A percentile compares a stretch with the other conserved stretches of the same genome.
These are phyloP conservation scores for Drosophila arawakana DNA, from an alignment of 1,140 invertebrate genomes.

Conservation along the genomic window DNA sequence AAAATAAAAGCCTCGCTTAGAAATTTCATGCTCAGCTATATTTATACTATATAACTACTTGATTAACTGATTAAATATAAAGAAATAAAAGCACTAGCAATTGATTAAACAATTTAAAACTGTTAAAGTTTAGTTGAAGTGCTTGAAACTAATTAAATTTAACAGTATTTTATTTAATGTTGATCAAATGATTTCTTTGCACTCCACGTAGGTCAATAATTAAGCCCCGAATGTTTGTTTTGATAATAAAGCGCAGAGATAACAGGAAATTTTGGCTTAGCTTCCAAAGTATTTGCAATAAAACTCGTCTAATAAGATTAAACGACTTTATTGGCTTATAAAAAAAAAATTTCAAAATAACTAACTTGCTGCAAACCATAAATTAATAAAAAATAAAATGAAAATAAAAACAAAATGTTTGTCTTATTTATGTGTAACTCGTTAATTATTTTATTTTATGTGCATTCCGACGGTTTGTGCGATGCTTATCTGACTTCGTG, in stretches of 20 bases:
- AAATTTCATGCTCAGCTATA: no score
- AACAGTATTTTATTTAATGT: no score
- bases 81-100: no score
- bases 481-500: slow-evolving; percentile 15
- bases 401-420: background rate
- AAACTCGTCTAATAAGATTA: background rate
- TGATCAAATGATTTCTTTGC: no score
- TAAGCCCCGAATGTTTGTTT: background rate
- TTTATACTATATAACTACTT: background rate
- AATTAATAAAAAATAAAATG: background rate
- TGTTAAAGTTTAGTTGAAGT: no score
- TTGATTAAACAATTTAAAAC: no score
- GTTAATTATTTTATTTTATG: background rate
- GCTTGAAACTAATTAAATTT: no score
- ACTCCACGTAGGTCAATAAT: no score
- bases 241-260: background rate
- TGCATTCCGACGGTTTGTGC: slow-evolving; percentile 15
- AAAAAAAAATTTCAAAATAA: background rate
- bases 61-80: background rate
- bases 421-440: background rate
- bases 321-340: background rate
- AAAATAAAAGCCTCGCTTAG: no score
- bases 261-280: no score
- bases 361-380: background rate
- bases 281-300: background rate